Conservation (phyloP, 2,797 vertebrate species). For the Carapus acus region DNA sequence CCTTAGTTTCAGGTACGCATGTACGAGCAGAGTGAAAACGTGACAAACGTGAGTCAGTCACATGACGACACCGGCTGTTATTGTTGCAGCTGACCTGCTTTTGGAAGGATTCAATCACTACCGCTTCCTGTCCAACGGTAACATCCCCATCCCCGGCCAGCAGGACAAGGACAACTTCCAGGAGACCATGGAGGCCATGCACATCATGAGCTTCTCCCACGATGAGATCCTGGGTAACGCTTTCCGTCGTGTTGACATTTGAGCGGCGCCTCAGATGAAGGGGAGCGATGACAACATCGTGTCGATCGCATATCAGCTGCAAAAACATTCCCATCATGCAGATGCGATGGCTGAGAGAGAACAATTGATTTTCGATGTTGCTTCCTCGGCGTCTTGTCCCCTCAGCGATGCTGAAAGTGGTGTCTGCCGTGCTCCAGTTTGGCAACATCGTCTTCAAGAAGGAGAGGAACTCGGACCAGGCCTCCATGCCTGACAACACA, state of each 20-base stretch:
- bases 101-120: constrained; percentile 94
- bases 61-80: constrained; percentile 1
- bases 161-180: constrained; percentile 99
- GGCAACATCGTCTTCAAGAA: constrained; percentile 98
- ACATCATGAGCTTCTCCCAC: constrained; percentile 96
- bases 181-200: constrained; percentile 99
- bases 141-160: constrained; percentile 92
- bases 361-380: neutral
- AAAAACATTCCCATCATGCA: constrained; percentile 4
- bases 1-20: too few species aligned
- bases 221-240: constrained; percentile 90
- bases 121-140: constrained; percentile 95
- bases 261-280: too few species aligned
- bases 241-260: neutral
- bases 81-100: constrained; percentile 84
- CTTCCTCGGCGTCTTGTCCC: constrained; percentile 18
- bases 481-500: constrained; percentile 98
- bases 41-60: neutral
- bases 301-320: neutral
- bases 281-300: too few species aligned
- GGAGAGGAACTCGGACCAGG: constrained; percentile 96
- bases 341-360: neutral
- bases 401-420: constrained; percentile 94
- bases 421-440: constrained; percentile 94
- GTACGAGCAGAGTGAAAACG: neutral